Evolutionary conservation across 35 echinoderm and acorn worm genomes (phyloP), one percentile per base, ranked within the genome.

Genomic region (Ophioderma brevispina): DNA sequence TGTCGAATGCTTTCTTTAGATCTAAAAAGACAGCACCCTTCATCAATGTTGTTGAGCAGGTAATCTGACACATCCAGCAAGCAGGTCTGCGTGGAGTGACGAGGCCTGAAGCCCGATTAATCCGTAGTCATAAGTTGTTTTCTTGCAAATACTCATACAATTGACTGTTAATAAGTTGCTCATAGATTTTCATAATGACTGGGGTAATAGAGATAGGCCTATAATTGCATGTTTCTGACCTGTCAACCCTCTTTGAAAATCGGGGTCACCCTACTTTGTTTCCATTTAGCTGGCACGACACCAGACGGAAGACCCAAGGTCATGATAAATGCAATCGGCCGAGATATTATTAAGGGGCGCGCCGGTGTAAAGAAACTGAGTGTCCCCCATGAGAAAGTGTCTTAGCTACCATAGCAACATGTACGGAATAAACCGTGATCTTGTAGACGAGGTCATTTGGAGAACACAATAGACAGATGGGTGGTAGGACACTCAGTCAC

Each of bases 1-100:
- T 87, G 32, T 77, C 70, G 32, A 87, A 87, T 18, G 70, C 85
- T 50, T 87, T 87, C 21, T 42, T 78, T 17, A 87, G 75, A 31
- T 87, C 64, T 13, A 77, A 33, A 78, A 87, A 87, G 40, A 87
- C 31, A 37, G 85, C 85, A 1, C 85, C 59, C 2, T 70, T 70
- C 59, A 70, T 70, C 59, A 6, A 6, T 13, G 28, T 70, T 70
- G 10, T 25, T 6, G n/a, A 70, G 59, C 4, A 70, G 59, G 59
- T 70, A 70, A 25, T 70, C 59, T 2, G 59, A 25, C 2, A 70
- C 59, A 70, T 70, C 59, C 4, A 70, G 23, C 59, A 70, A 70
- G 59, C 59, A 70, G n/a, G 59, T 70, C n/a, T 70, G 59, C 10
- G 5, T 70, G 5, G 59, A 70, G 23, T 70, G 59, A 2, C 23